phyloP scores from a whole-genome alignment of 2,797 vertebrate genomes.

The Lycodopsis pacificus region DNA sequence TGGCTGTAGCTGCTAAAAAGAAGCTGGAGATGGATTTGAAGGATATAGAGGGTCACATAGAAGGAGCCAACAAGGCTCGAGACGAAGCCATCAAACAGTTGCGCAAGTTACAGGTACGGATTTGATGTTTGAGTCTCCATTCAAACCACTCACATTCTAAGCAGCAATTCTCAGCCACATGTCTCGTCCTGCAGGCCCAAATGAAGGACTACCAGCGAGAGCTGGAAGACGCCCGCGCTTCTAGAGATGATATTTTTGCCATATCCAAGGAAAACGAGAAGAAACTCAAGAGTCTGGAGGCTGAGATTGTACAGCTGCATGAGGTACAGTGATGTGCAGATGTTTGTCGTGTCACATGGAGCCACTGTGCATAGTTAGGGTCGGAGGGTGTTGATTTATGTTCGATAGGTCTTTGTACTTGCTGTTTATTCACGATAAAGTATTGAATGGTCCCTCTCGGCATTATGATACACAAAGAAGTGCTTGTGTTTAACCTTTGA shows the following conservation, averaged over 20 bases:
- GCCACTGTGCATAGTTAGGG: neutral
- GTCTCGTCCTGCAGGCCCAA: constrained; percentile 86
- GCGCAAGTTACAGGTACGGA: constrained; percentile 92
- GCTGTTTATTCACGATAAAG: neutral
- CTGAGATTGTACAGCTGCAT: constrained; percentile 95
- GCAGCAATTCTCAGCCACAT: neutral
- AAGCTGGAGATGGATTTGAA: constrained; percentile 98
- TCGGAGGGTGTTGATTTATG: neutral
- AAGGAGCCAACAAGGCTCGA: constrained; percentile 95
- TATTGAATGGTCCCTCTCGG: neutral
- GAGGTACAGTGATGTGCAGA: constrained; percentile 85
- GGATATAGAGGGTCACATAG: constrained; percentile 94
- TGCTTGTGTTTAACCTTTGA: constrained; percentile 25
- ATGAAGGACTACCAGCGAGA: constrained; percentile 98
- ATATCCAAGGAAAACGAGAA: constrained; percentile 98
- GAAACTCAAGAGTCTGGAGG: constrained; percentile 96
- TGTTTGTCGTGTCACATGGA: neutral
- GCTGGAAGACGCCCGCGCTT: constrained; percentile 94
- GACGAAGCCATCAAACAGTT: constrained; percentile 99
- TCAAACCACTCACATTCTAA: neutral
- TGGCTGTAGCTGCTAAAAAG: constrained; percentile 95
- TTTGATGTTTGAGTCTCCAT: neutral
- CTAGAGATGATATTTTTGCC: constrained; percentile 97
- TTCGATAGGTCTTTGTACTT: neutral
- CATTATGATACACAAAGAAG: neutral